Percentiles rank a stretch among this genome's conserved stretches.
Conservation (phyloP, 2,797 vertebrate species). For the Sebastes oblongus region DNA sequence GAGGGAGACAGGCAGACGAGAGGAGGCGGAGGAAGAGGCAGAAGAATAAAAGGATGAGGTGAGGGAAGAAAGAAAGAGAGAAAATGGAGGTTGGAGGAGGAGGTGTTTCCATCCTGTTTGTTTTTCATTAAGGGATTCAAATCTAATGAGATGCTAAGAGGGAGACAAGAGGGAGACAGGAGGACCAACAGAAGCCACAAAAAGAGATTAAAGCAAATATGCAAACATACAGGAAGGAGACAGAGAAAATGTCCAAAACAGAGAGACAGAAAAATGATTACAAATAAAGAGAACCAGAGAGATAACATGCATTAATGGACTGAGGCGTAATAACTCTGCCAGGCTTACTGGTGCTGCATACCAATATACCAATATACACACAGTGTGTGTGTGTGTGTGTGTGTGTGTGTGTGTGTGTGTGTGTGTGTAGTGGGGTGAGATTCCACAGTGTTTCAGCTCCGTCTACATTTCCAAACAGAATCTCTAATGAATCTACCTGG, state of each 20-base stretch:
- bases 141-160: constrained; percentile 45
- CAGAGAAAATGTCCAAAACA: not conserved
- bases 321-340: not conserved
- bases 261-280: not conserved
- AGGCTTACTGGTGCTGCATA: constrained; percentile 1
- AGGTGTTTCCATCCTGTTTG: constrained; percentile 50
- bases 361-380: not conserved
- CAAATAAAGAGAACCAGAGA: not conserved
- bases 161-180: constrained; percentile 27
- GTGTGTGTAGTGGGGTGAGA: not conserved
- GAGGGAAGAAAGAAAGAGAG: not conserved
- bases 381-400: not conserved
- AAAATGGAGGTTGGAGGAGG: not conserved
- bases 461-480: constrained; percentile 30
- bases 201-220: not conserved
- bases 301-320: not conserved
- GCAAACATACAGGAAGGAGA: not conserved
- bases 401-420: not conserved
- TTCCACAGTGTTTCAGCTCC: constrained; percentile 9
- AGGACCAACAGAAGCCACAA: not conserved
- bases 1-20: not conserved
- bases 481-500: constrained; percentile 23
- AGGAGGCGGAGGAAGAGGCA: not conserved
- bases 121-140: constrained; percentile 44
- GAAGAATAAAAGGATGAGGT: not conserved